Percentiles rank a stretch among this genome's conserved stretches.
These are phyloP conservation scores for Troides helena DNA, from an alignment of 2,888 invertebrate species.

Conservation along the genomic window DNA sequence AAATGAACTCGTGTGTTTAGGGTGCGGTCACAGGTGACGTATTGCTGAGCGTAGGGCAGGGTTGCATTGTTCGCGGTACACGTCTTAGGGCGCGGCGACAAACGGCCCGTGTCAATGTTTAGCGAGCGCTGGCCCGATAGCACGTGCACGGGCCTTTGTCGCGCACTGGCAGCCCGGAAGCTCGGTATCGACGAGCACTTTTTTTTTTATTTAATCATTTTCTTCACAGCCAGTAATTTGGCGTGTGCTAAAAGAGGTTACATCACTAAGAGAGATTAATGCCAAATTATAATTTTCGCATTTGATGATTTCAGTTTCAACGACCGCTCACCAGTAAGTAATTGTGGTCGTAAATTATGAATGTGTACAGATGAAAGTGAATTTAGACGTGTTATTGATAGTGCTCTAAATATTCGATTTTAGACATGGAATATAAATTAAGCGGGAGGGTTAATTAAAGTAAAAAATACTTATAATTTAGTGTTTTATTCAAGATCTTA, in stretches of 20 bases:
- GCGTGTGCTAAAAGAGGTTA: constrained; percentile 31
- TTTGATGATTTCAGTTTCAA: constrained; percentile 18
- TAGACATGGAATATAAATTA: background rate
- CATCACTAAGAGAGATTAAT: constrained; percentile 6
- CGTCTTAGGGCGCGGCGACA: constrained; percentile 64
- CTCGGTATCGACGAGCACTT: constrained; percentile 13
- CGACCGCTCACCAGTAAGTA: constrained; percentile 16
- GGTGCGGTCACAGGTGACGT: constrained; percentile 38
- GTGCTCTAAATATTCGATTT: background rate
- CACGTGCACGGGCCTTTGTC: constrained; percentile 44
- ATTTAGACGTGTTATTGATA: constrained; percentile 6
- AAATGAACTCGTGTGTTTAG: constrained; percentile 26
- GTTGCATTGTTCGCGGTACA: constrained; percentile 57
- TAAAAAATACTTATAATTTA: background rate
- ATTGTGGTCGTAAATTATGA: constrained; percentile 23
- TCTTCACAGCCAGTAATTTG: constrained; percentile 23
- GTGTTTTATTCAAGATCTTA: background rate
- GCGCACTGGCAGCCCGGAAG: constrained; percentile 36
- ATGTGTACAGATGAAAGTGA: constrained; percentile 22
- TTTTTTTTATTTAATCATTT: constrained; percentile 1
- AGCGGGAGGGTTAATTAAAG: background rate
- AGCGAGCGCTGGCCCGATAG: constrained; percentile 37
- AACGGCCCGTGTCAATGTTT: constrained; percentile 64
- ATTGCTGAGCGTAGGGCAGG: constrained; percentile 41
- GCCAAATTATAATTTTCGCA: constrained; percentile 1